Evolutionary conservation across 2,888 invertebrate genomes (phyloP).

Genomic region (Cosmia trapezina): DNA sequence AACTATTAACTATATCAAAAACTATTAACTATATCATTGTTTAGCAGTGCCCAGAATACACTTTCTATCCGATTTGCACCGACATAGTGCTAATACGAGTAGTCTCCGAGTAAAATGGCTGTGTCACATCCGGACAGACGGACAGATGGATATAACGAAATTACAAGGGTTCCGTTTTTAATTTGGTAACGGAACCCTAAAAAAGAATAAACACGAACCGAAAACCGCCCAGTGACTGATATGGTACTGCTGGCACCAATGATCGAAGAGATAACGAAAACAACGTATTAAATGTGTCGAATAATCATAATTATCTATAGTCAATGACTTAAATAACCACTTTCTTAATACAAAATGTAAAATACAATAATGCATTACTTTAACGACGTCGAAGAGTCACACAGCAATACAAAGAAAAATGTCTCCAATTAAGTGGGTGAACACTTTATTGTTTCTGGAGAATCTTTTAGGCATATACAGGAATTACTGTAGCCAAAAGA

Average conservation of each 20-base stretch:
- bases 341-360: not conserved
- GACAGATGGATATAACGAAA: not conserved
- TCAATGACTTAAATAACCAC: not conserved
- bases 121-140: not conserved
- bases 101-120: not conserved
- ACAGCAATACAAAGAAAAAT: constrained; percentile 1
- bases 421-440: constrained; percentile 11
- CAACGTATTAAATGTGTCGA: not conserved
- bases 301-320: not conserved
- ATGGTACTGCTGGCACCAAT: not conserved
- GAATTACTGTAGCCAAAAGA: not conserved
- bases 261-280: not conserved
- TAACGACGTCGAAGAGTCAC: not conserved
- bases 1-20: too few species aligned
- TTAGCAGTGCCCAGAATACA: too few species aligned
- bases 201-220: not conserved
- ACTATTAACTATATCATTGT: too few species aligned
- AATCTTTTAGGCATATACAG: constrained; percentile 10
- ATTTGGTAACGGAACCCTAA: not conserved
- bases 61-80: too few species aligned
- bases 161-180: not conserved
- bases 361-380: not conserved
- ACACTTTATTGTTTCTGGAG: not conserved
- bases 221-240: not conserved
- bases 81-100: too few species aligned